Base-by-base conservation (phyloP, 2,113 vertebrate genomes). In the Glaucomys volans region DNA sequence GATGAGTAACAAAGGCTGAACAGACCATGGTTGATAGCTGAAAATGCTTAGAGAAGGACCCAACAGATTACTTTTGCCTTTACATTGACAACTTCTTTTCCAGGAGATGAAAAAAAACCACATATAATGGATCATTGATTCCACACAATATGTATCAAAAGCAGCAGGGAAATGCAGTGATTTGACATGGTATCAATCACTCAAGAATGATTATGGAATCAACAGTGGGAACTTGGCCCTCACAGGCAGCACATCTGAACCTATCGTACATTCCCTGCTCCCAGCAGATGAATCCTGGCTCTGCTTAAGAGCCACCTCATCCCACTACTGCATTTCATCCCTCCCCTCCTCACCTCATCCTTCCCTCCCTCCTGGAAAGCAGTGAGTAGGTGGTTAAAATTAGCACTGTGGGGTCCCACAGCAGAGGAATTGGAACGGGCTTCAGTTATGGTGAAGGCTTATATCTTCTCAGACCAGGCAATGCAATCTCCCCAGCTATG, bases 151-250 rank as follows among this genome's bases (percentile, higher is more conserved):
- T 77, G 66, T 94, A 93, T 96, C 47, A 97, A 96, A 89, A 12
- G 57, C 18, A 94, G 81, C 77, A 88, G 84, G 87, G 94, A 76
- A 91, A 85, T 32, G 20, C 22, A 62, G 24, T 92, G 50, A 87
- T 94, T 96, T 96, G 67, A 77, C 7, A 71, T 40, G 16, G 8
- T 92, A 94, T 96, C 47, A 91, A 47, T 54, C 50, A 77, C 77
- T 95, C 74, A 87, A 91, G 92, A 95, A 76, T 44, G 96, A 74
- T 93, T 94, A 54, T 8, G 32, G 79, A 97, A 92, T 96, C 64
- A 96, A 90, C 18, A 81, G 72, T 24, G 82, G 85, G 40, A 80
- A 64, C 37, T 47, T 91, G 24, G 71, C 24, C n/a, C 67, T 91
- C 57, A 4, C 69, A 59, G 84, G 54, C n/a, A 62, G 64, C 64